Conservation (phyloP, 2,888 invertebrate species). For the Dorcus parallelipipedus region DNA sequence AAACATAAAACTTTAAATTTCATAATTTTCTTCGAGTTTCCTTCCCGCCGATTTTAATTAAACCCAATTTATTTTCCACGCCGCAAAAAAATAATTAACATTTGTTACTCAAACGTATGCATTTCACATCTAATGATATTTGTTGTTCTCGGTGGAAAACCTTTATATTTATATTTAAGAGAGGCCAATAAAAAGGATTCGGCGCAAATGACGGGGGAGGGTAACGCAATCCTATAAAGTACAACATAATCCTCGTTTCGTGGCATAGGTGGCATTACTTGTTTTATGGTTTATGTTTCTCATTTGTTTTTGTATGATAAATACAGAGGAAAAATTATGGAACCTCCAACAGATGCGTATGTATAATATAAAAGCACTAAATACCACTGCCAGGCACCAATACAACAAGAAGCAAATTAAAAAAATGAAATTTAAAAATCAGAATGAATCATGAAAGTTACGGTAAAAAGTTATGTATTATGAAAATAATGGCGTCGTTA, state of each 20-base stretch:
- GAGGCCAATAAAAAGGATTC: constrained; percentile 17
- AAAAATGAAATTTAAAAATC: too few relatives aligned
- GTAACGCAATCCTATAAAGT: constrained; percentile 7
- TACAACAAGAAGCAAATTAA: too few relatives aligned
- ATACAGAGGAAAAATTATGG: not conserved
- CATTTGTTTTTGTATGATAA: constrained; percentile 2
- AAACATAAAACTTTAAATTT: too few relatives aligned
- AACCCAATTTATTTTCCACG: not conserved
- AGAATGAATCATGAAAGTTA: too few relatives aligned
- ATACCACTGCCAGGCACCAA: not conserved
- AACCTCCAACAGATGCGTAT: not conserved
- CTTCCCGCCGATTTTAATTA: not conserved
- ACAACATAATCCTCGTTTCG: constrained; percentile 6
- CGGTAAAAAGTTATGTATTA: too few relatives aligned
- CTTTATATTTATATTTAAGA: constrained; percentile 15
- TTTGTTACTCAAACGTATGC: too few relatives aligned
- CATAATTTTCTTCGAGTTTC: too few relatives aligned
- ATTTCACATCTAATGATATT: not conserved
- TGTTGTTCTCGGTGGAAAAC: constrained; percentile 11
- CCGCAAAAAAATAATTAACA: not conserved
- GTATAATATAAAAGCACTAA: not conserved
- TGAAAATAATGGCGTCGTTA: too few relatives aligned
- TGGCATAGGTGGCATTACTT: constrained; percentile 13
- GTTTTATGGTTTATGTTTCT: constrained; percentile 7
- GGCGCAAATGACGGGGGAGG: constrained; percentile 9